Conservation (phyloP, 2,113 vertebrate species). For the Neogobius melanostomus region DNA sequence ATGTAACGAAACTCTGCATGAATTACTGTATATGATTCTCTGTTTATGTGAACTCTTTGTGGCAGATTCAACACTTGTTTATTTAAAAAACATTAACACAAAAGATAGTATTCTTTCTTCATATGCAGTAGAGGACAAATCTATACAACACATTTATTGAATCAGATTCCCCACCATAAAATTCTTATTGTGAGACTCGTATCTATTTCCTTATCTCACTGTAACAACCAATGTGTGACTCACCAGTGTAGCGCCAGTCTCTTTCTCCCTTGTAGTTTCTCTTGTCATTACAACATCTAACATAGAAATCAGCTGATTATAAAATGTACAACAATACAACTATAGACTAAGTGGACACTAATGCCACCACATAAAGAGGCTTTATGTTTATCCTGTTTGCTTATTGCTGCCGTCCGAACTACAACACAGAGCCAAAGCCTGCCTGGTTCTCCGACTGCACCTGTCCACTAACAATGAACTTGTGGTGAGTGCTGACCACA, state of each 20-base stretch:
- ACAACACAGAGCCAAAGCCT: neutral
- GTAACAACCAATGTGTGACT: too few relatives aligned
- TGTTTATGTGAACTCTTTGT: too few relatives aligned
- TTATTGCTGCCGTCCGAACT: neutral
- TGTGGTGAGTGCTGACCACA: neutral
- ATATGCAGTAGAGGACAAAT: too few relatives aligned
- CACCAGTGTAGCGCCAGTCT: too few relatives aligned
- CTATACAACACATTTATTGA: too few relatives aligned
- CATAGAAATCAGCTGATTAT: neutral
- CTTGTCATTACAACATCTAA: neutral
- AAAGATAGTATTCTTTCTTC: too few relatives aligned
- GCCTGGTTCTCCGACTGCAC: neutral
- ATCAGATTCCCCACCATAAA: too few relatives aligned
- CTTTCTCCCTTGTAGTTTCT: neutral
- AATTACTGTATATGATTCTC: too few relatives aligned
- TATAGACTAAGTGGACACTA: neutral
- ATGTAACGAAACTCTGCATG: neutral
- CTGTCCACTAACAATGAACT: conserved; percentile 3
- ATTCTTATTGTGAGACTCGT: too few relatives aligned
- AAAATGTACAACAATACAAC: neutral
- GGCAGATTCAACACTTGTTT: too few relatives aligned
- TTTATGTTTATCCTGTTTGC: neutral
- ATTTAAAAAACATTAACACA: too few relatives aligned
- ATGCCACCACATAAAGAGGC: neutral
- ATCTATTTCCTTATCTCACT: neutral